Base-by-base conservation (phyloP, 2,113 vertebrate species). In the Meleagris gallopavo region DNA sequence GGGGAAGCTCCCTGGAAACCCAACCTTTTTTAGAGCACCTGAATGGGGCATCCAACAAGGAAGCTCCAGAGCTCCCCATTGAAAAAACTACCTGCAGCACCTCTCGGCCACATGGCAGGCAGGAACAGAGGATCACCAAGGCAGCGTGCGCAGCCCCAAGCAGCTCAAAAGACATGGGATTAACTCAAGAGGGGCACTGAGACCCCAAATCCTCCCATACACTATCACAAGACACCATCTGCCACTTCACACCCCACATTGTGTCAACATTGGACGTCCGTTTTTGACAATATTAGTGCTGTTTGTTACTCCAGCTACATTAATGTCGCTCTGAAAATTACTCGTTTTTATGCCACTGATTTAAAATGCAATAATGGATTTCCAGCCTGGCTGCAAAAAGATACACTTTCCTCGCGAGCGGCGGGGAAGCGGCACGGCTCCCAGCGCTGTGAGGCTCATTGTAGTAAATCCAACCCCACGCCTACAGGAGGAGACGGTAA, bases 291-390 rank as follows among this genome's bases (percentile, higher is more conserved):
- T 89, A 97, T 83, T 86, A 93, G 89, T 0, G 0, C 54, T 84
- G 86, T 95, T 97, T 95, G 92, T 95, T 96, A 93, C 90, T 72
- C 64, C 66, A 58, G 73, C 69, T 61, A 87, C 83, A 65, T 95
- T 89, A 93, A 80, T 5, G 86, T 58, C 41, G 66, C 67, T 83
- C n/a, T 2, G 78, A 92, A 95, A 95, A 95, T 73, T 87, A 94
- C 88, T 6, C 1, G 58, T 88, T 84, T 57, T 95, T 88, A 88
- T 0, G 0, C 43, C 58, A 50, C 83, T 92, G 96, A 96, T 97
- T 95, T 96, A 94, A 95, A 93, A 95, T 71, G 77, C 93, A 96
- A 52, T 93, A 95, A 96, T 57, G 71, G 82, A 62, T 70, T 91
- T 48, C 71, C 79, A 89, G 94, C 75, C 69, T 81, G 13, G 2